Conservation (phyloP, 2,797 vertebrate genomes). For the Allenopithecus nigroviridis region DNA sequence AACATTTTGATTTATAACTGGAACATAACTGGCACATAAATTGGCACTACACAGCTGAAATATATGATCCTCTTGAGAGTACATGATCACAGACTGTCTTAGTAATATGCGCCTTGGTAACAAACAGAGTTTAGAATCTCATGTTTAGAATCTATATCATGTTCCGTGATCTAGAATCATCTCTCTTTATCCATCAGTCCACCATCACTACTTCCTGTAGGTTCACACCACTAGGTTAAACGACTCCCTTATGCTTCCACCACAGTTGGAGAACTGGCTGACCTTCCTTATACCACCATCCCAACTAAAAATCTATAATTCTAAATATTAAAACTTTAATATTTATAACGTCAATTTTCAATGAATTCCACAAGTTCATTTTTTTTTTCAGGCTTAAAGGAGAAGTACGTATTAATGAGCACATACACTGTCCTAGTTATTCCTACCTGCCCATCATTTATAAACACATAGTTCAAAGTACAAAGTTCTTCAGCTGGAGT, state of each 20-base stretch:
- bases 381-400: too few species aligned
- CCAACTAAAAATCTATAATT: background rate
- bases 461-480: constrained; percentile 94
- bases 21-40: background rate
- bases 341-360: too few species aligned
- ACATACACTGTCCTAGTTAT: too few species aligned
- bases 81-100: background rate
- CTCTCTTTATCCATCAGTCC: background rate
- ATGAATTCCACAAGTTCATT: too few species aligned
- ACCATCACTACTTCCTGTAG: background rate
- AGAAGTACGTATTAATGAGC: too few species aligned
- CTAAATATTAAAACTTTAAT: too few species aligned
- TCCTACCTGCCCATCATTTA: constrained; percentile 95
- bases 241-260: background rate
- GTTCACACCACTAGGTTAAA: background rate
- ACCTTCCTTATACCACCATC: background rate
- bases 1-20: constrained; percentile 93
- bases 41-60: background rate
- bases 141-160: background rate
- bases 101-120: background rate
- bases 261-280: background rate
- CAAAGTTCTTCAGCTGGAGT: constrained; percentile 94
- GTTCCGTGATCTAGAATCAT: background rate
- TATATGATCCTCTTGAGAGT: background rate
- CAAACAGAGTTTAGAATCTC: background rate